Percentiles rank a stretch among this genome's conserved stretches.
phyloP scores from a whole-genome alignment of 2,888 invertebrate genomes.

The Steinernema hermaphroditum region DNA sequence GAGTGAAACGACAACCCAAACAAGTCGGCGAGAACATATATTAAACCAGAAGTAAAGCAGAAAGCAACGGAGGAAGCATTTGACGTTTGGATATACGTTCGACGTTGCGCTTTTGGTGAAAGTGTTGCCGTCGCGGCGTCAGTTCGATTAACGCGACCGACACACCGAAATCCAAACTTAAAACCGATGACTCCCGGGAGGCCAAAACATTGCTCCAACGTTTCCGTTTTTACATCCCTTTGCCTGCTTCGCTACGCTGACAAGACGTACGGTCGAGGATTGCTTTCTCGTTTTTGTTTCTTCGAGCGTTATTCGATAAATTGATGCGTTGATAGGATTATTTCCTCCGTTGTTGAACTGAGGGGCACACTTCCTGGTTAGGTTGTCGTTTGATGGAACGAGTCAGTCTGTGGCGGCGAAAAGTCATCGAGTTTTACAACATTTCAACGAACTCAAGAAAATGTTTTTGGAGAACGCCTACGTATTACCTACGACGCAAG shows the following conservation, averaged over 20 bases:
- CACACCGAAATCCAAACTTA: conserved; percentile 24
- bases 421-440: no score
- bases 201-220: neutral
- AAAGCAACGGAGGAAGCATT: no score
- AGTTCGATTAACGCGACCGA: conserved; percentile 25
- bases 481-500: no score
- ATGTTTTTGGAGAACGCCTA: no score
- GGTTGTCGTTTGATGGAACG: no score
- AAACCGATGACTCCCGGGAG: conserved; percentile 22
- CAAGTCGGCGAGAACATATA: no score
- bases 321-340: neutral
- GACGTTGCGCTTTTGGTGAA: conserved; percentile 20
- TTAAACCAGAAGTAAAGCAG: no score
- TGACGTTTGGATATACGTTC: neutral
- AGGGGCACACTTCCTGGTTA: neutral
- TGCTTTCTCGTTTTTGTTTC: neutral
- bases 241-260: neutral
- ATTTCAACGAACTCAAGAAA: no score
- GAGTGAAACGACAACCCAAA: no score
- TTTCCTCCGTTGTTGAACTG: neutral
- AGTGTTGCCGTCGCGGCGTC: conserved; percentile 8
- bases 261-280: neutral
- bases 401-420: no score
- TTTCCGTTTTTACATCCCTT: neutral
- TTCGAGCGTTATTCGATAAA: neutral